Base-by-base conservation (phyloP, 2,888 invertebrate species). In the Diabrotica balteata region DNA sequence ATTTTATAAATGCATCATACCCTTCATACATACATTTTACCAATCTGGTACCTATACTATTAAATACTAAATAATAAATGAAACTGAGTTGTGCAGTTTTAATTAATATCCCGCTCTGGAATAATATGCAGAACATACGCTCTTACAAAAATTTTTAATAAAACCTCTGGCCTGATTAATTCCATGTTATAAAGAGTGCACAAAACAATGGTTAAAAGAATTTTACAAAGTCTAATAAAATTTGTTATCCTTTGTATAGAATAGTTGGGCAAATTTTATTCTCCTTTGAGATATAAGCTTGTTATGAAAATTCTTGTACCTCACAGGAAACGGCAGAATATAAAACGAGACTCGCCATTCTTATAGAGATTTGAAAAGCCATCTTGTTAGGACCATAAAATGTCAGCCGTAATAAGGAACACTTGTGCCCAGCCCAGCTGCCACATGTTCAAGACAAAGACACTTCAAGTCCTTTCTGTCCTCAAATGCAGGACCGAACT, bases 311-410 rank as follows among this genome's bases (percentile, higher is more conserved):
- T 63, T 63, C 57, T 50, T 63, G 44, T 63, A 63, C 63, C 63
- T 63, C 44, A 46, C 11, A 57, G 55, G 46, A 61, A 61, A 53
- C 46, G 61, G 60, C 63, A 58, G 45, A 63, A 63, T 63, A 63
- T 63, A 63, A 57, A 63, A 63, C 60, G 51, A 51, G 50, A 60
- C 60, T 60, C 60, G 60, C 60, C 51, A 45, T 63, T 63, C 63
- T 63, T 58, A 68, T 60, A 68, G 69, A 68, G 70, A 72, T 66
- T 68, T 60, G 70, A 67, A 67, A 70, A 69, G 71, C 68, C 72
- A 70, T 73, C 69, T 71, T 71, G 69, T 70, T 71, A 65, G 63
- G 69, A 62, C 69, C 73, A 73, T 73, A 73, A 73, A 73, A 72
- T 66, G 68, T 66, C 69, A 67, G 72, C 58, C 67, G 70, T 69